Percentiles rank a stretch among this genome's conserved stretches.
phyloP scores from a whole-genome alignment of 2,888 invertebrate species.

The Euplexia lucipara region DNA sequence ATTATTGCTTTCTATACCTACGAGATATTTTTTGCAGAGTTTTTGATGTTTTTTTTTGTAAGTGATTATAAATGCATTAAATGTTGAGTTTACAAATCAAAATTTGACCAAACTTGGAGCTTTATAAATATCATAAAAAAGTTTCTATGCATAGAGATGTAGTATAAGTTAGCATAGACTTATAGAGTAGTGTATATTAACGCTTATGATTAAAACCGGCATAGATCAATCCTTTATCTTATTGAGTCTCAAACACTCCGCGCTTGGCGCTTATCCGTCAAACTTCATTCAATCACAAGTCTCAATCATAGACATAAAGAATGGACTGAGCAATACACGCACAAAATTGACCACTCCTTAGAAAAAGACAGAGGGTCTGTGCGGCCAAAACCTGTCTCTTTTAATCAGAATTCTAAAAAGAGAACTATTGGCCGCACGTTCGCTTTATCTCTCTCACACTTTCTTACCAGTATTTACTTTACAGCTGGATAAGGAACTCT shows the following conservation, averaged over 20 bases:
- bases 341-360: no score
- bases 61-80: constrained; percentile 11
- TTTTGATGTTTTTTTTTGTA: not conserved
- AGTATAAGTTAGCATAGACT: not conserved
- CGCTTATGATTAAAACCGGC: constrained; percentile 39
- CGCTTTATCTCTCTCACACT: no score
- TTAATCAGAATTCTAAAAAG: no score
- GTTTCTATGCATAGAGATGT: constrained; percentile 11
- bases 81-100: not conserved
- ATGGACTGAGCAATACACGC: no score
- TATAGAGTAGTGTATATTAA: constrained; percentile 5
- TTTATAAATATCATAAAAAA: constrained; percentile 11
- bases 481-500: no score
- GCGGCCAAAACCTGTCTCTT: no score
- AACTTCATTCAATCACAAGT: constrained; percentile 9
- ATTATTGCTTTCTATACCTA: no score
- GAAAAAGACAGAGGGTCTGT: no score
- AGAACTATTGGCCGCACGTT: no score
- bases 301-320: no score
- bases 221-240: constrained; percentile 9
- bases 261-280: constrained; percentile 19
- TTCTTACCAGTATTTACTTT: no score
- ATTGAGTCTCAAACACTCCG: not conserved
- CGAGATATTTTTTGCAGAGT: not conserved
- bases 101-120: not conserved